Percentiles rank a stretch among this genome's conserved stretches.
Conservation (phyloP, 1,140 invertebrate species). For the Manduca sexta region DNA sequence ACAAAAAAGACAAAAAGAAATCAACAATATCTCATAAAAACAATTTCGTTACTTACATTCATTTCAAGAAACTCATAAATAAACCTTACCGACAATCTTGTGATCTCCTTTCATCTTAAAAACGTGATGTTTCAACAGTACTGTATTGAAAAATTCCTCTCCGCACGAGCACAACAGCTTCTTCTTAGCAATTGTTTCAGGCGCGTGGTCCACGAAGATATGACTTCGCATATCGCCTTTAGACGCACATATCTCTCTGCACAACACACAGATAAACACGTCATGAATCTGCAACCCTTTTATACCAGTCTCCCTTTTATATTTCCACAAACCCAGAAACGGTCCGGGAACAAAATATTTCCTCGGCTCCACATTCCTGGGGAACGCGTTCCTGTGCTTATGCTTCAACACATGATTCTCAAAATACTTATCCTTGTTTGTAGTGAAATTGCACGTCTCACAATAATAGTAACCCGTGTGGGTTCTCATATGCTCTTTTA, state of each 20-base stretch:
- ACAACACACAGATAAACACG: constrained; percentile 32
- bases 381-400: constrained; percentile 1
- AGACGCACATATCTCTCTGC: constrained; percentile 26
- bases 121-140: constrained; percentile 43
- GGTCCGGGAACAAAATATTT: constrained; percentile 18
- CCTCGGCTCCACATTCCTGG: background rate
- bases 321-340: background rate
- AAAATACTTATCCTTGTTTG: constrained; percentile 17
- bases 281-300: constrained; percentile 18
- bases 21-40: too few species aligned
- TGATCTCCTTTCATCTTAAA: constrained; percentile 35
- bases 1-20: too few species aligned
- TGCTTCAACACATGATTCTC: constrained; percentile 24
- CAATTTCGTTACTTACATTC: too few species aligned
- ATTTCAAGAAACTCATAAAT: background rate
- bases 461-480: constrained; percentile 26
- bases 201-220: constrained; percentile 15
- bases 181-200: background rate
- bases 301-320: background rate
- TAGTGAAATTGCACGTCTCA: constrained; percentile 21
- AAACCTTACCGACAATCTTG: constrained; percentile 6
- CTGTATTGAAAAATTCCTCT: constrained; percentile 30
- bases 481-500: constrained; percentile 21
- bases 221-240: constrained; percentile 16
- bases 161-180: constrained; percentile 30